phyloP scores from a whole-genome alignment of 2,797 vertebrate genomes.

The Knipowitschia caucasica region DNA sequence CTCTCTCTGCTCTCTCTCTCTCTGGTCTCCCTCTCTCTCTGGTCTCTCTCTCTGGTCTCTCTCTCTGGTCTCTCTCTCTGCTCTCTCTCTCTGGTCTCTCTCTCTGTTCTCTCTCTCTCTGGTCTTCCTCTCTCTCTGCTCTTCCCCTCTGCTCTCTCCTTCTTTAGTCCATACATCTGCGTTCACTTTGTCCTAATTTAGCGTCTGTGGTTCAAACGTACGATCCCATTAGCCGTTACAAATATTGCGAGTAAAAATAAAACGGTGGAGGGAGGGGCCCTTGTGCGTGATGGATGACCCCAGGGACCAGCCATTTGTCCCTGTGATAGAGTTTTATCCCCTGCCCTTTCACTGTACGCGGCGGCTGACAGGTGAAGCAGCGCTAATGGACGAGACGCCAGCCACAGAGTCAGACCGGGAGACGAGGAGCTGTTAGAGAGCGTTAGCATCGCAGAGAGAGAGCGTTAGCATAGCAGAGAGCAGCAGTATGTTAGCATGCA shows the following conservation, averaged over 20 bases:
- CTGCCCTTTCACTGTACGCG: constrained; percentile 72
- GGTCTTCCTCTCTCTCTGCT: too few species aligned
- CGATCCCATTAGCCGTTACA: constrained; percentile 9
- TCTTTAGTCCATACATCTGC: background rate
- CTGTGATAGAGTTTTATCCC: constrained; percentile 70
- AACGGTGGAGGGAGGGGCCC: background rate
- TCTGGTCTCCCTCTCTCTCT: too few species aligned
- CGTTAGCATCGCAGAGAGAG: too few species aligned
- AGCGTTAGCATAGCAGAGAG: too few species aligned
- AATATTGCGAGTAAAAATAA: constrained; percentile 7
- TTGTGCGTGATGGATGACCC: constrained; percentile 53
- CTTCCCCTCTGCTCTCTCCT: background rate
- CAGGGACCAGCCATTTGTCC: constrained; percentile 58
- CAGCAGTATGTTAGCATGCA: too few species aligned
- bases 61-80: too few species aligned
- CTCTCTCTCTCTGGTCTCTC: too few species aligned
- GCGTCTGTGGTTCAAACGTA: background rate
- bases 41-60: too few species aligned
- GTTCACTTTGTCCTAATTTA: constrained; percentile 8
- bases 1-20: too few species aligned
- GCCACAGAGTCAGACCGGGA: constrained; percentile 31
- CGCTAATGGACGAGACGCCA: constrained; percentile 62
- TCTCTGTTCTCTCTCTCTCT: too few species aligned
- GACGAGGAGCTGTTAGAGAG: too few species aligned
- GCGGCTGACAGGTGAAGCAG: constrained; percentile 69